Conservation (phyloP, 1,140 invertebrate species). For the Plutomurus gul region DNA sequence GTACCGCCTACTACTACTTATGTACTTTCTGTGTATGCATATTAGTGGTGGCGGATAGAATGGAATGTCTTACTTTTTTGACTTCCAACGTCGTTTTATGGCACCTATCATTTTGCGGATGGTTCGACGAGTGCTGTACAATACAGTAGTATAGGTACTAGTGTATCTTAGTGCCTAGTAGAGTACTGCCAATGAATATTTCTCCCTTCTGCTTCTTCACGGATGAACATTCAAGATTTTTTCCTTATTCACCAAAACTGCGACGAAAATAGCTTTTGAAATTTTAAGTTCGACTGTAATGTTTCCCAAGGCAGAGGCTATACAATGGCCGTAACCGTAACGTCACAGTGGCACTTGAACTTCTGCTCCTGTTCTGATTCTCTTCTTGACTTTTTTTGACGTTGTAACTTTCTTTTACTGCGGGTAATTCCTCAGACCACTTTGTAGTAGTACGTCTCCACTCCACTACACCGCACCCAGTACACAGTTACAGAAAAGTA, state of each 20-base stretch:
- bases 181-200: background rate
- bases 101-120: constrained; percentile 48
- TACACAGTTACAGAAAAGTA: too few relatives aligned
- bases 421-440: background rate
- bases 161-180: too few relatives aligned
- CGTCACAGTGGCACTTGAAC: background rate
- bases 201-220: background rate
- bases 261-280: constrained; percentile 25
- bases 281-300: background rate
- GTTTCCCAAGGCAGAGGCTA: constrained; percentile 17
- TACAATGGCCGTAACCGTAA: constrained; percentile 23
- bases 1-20: too few relatives aligned
- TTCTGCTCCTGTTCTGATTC: background rate
- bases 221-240: constrained; percentile 29
- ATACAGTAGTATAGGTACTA: too few relatives aligned
- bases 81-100: constrained; percentile 50
- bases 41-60: background rate
- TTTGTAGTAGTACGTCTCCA: too few relatives aligned
- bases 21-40: background rate
- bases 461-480: too few relatives aligned
- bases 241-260: constrained; percentile 15
- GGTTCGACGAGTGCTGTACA: constrained; percentile 1
- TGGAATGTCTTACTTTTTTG: constrained; percentile 46
- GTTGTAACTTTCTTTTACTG: background rate
- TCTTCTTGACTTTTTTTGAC: background rate